Percentiles rank a stretch among this genome's conserved stretches.
phyloP scores from a whole-genome alignment of 2,797 vertebrate genomes.

The Falco columbarius region DNA sequence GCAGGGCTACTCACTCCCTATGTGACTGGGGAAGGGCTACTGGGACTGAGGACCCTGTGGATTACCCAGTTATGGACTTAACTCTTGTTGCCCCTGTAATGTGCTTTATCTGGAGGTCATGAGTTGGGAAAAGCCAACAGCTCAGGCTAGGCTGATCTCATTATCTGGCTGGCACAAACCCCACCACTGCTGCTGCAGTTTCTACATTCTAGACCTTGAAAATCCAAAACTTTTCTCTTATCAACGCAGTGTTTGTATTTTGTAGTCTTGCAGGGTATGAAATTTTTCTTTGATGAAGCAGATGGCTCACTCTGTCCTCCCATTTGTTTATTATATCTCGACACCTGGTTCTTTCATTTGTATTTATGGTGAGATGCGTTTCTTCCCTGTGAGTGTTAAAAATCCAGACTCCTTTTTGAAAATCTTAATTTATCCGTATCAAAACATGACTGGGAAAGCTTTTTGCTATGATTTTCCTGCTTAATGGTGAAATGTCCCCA shows the following conservation, averaged over 20 bases:
- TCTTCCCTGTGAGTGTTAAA: neutral
- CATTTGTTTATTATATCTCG: conserved; percentile 36
- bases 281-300: conserved; percentile 44
- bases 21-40: neutral
- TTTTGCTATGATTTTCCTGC: neutral
- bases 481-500: neutral
- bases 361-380: conserved; percentile 22
- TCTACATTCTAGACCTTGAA: neutral
- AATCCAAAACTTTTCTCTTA: conserved; percentile 5
- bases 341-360: conserved; percentile 32
- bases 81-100: neutral
- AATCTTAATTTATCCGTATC: neutral
- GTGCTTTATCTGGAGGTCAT: neutral
- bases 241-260: conserved; percentile 4
- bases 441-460: neutral
- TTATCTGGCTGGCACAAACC: neutral
- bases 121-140: neutral
- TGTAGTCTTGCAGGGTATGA: neutral
- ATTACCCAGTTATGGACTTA: neutral
- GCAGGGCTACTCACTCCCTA: fast-evolving
- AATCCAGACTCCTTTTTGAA: neutral
- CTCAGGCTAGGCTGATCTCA: neutral
- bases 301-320: conserved; percentile 28
- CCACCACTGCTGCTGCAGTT: neutral
- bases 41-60: neutral